Evolutionary conservation across 2,797 vertebrate genomes (phyloP), one percentile per base, ranked within the genome.

Genomic region (Emydoidea blandingii): DNA sequence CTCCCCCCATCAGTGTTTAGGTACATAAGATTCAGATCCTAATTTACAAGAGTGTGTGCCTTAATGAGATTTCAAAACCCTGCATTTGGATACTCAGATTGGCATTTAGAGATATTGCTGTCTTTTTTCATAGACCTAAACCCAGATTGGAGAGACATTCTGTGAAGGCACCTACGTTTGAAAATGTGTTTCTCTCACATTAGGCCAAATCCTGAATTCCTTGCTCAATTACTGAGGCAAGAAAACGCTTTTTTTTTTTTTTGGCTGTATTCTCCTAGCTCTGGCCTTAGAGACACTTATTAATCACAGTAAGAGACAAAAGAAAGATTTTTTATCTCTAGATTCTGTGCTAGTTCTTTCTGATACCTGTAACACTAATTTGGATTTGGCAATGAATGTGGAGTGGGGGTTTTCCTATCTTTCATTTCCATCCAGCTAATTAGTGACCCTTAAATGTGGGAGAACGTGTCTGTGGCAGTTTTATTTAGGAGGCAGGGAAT

Each of bases 1-100:
- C 19, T 15, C 1, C 0, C 1, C 79, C 11, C 23, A 29, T 86
- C 65, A 89, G 87, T 93, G n/a, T 11, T 9, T 34, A 85, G 56
- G 81, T 68, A 86, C 37, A 44, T 4, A 47, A 54, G 11, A 83
- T 80, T 68, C 49, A 94, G 11, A 87, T 31, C 12, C 23, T 72
- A 3, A 8, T 15, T 95, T 90, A 29, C 81, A 88, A 82, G 3
- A 16, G 1, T 34, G 1, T 27, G 1, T 90, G 16, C 23, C 78
- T 5, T 88, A 88, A 85, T 81, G 37, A 85, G 52, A 86, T 62
- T 91, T 89, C 52, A 76, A 12, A 90, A 5, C 5, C 83, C 68
- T 25, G 65, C 8, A 72, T 72, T 23, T 62, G 52, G 12, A 83
- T 93, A 25, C 15, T 93, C 83, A 31, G 16, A 18, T 79, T 92